Evolutionary conservation across 1,140 invertebrate genomes (phyloP).

Genomic region (Choristoneura fumiferana): DNA sequence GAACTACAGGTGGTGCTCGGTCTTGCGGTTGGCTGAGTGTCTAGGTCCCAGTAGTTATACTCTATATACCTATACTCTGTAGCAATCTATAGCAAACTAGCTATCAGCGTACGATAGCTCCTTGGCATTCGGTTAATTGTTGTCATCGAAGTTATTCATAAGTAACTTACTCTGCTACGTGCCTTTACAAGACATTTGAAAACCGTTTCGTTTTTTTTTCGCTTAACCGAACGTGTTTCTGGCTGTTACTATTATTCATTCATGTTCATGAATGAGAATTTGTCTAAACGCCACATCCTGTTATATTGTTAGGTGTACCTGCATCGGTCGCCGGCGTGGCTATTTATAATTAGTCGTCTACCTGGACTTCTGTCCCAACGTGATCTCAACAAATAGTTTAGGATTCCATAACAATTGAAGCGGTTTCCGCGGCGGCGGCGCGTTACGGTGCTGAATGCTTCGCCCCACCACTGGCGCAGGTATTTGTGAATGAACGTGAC

Average conservation of each 20-base stretch:
- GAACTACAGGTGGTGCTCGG: neutral
- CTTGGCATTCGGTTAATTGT: too few relatives aligned
- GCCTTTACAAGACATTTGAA: neutral
- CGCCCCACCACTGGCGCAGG: constrained; percentile 47
- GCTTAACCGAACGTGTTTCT: constrained; percentile 2
- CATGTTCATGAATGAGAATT: constrained; percentile 61
- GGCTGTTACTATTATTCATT: constrained; percentile 24
- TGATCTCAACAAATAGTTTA: constrained; percentile 59
- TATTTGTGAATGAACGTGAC: constrained; percentile 78
- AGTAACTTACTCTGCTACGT: constrained; percentile 7
- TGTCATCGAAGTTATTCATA: neutral
- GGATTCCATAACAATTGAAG: constrained; percentile 59
- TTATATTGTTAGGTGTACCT: constrained; percentile 54
- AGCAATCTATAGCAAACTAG: neutral
- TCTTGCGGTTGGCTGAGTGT: neutral
- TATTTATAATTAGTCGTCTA: constrained; percentile 65
- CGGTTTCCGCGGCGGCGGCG: constrained; percentile 41
- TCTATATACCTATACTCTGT: neutral
- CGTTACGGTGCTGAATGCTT: constrained; percentile 44
- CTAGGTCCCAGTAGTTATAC: neutral
- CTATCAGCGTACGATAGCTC: neutral
- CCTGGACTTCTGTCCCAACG: constrained; percentile 50
- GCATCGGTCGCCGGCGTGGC: constrained; percentile 41
- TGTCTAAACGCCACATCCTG: constrained; percentile 59
- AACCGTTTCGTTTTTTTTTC: constrained; percentile 2